phyloP scores from a whole-genome alignment of 2,888 invertebrate species.

The Volucella inflata region DNA sequence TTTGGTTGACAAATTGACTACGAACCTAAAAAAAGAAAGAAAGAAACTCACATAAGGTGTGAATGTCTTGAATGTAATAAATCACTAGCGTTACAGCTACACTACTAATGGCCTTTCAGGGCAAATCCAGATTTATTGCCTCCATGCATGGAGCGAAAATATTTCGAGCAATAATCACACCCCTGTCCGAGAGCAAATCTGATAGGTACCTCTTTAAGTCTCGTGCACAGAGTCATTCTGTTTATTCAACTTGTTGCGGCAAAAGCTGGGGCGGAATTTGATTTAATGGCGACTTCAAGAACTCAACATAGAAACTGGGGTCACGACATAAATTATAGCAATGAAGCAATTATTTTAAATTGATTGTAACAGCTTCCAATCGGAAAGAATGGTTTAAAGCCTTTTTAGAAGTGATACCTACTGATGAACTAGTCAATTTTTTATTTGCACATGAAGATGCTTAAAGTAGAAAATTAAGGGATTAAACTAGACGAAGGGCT shows the following conservation, averaged over 20 bases:
- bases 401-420: too few species aligned
- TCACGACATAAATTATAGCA: neutral
- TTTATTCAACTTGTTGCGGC: neutral
- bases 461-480: too few species aligned
- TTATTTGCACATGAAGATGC: too few species aligned
- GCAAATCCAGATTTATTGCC: slow-evolving; percentile 33
- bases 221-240: neutral
- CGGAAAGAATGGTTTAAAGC: too few species aligned
- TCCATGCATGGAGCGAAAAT: slow-evolving; percentile 15
- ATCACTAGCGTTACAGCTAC: slow-evolving; percentile 6
- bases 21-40: neutral
- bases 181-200: neutral
- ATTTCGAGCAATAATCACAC: slow-evolving; percentile 9
- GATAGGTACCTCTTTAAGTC: slow-evolving; percentile 1
- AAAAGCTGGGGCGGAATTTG: neutral
- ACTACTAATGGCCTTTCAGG: slow-evolving; percentile 5
- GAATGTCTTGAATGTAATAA: slow-evolving; percentile 34
- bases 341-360: neutral
- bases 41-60: slow-evolving; percentile 16
- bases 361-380: neutral
- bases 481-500: too few species aligned
- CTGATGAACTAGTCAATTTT: too few species aligned
- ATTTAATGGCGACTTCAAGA: too few species aligned
- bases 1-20: slow-evolving; percentile 8
- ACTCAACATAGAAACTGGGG: neutral